These are phyloP conservation scores for Empidonax alnorum DNA, from an alignment of 2,113 vertebrate genomes.

Conservation along the genomic window DNA sequence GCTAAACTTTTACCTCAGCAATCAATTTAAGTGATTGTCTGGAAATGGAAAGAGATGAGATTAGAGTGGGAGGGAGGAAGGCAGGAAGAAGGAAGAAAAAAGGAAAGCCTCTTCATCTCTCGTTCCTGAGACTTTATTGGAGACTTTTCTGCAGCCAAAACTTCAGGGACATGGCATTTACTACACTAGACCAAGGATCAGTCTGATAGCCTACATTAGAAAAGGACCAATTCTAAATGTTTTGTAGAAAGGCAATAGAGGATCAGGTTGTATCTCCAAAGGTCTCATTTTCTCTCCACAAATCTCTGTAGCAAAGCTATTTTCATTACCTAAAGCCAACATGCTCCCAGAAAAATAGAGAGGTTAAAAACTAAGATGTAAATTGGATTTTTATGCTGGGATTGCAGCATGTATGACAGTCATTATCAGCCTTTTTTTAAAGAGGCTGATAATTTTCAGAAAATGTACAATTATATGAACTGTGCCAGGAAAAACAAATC, in stretches of 20 bases:
- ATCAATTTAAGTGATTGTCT: neutral
- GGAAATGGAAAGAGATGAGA: neutral
- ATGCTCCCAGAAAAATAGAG: neutral
- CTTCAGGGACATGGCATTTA: neutral
- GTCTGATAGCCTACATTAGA: neutral
- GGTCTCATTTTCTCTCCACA: neutral
- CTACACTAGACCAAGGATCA: neutral
- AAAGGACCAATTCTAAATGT: neutral
- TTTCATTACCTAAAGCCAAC: neutral
- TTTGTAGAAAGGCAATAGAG: neutral
- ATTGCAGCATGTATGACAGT: neutral
- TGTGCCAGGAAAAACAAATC: neutral
- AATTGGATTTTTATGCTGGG: neutral
- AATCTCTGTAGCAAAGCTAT: neutral
- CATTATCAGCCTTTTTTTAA: neutral
- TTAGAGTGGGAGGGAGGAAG: neutral
- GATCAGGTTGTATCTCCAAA: neutral
- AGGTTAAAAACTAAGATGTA: neutral
- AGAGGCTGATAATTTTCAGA: neutral
- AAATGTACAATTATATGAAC: neutral
- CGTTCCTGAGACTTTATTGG: neutral
- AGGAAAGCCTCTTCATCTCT: neutral
- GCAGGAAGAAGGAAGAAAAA: neutral
- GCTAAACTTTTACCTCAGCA: neutral
- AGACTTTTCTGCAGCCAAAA: neutral